phyloP scores from a whole-genome alignment of 2,797 vertebrate genomes.

The Pantherophis vulpinus region DNA sequence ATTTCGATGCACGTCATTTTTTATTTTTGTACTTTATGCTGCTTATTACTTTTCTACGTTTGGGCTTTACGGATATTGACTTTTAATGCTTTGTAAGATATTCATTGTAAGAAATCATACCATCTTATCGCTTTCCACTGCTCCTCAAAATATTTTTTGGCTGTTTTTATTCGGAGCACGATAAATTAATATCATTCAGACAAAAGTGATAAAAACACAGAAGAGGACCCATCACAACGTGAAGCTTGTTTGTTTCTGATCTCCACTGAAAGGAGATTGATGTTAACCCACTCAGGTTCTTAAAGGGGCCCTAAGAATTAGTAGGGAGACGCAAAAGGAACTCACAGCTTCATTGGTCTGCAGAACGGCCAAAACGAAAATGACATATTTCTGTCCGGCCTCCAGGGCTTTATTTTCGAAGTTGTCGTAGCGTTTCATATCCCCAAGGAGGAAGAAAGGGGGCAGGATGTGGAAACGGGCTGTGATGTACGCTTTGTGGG shows the following conservation, averaged over 20 bases:
- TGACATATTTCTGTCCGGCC: slow-evolving; percentile 86
- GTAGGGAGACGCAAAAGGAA: neutral
- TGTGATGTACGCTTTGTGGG: slow-evolving; percentile 86
- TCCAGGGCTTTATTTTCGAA: slow-evolving; percentile 92
- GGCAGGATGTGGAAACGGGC: slow-evolving; percentile 88
- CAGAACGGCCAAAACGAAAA: slow-evolving; percentile 91
- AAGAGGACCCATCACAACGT: neutral
- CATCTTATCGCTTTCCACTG: neutral
- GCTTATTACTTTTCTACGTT: neutral
- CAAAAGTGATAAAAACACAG: neutral
- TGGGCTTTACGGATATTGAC: neutral
- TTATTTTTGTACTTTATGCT: neutral
- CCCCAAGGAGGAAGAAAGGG: slow-evolving; percentile 82
- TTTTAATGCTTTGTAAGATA: neutral
- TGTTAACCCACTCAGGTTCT: neutral
- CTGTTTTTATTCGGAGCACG: neutral
- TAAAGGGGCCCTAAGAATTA: neutral
- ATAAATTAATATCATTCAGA: neutral
- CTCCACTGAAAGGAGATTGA: neutral
- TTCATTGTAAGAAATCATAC: neutral
- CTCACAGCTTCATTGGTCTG: slow-evolving; percentile 85
- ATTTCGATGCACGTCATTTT: neutral
- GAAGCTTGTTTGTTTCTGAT: neutral
- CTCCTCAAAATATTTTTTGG: no score
- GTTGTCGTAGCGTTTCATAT: slow-evolving; percentile 84